phyloP scores from a whole-genome alignment of 2,797 vertebrate species.

The Catamblyrhynchus diadema region DNA sequence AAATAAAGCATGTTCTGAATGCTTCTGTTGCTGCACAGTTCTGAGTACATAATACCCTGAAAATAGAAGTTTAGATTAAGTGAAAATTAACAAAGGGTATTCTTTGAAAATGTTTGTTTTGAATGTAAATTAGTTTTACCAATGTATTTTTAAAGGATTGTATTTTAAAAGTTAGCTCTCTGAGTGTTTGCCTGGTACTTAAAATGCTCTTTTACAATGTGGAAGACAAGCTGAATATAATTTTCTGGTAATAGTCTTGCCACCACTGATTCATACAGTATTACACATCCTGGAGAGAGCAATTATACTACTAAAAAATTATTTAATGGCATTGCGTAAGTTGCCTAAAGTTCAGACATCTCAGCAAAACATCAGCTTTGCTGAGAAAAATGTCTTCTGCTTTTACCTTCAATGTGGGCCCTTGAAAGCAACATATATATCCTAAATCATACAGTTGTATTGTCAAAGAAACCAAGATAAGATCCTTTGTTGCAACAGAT shows the following conservation, averaged over 20 bases:
- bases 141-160: not conserved
- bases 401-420: not conserved
- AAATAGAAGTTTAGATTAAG: not conserved
- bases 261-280: not conserved
- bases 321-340: not conserved
- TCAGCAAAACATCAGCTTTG: not conserved
- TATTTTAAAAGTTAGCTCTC: not conserved
- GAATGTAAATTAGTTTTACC: not conserved
- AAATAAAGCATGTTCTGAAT: not conserved
- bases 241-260: not conserved
- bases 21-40: not conserved
- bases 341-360: not conserved
- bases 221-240: not conserved
- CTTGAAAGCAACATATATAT: not conserved
- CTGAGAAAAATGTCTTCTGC: not conserved
- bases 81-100: not conserved
- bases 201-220: not conserved
- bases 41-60: not conserved
- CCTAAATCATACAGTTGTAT: not conserved
- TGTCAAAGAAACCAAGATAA: not conserved
- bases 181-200: not conserved
- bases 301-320: not conserved
- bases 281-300: not conserved
- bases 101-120: slow-evolving; percentile 2
- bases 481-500: not conserved